A percentile compares a stretch with the other conserved stretches of the same genome.
Evolutionary conservation across 1,140 invertebrate genomes (phyloP).

Genomic region (Hycleus phaleratus): DNA sequence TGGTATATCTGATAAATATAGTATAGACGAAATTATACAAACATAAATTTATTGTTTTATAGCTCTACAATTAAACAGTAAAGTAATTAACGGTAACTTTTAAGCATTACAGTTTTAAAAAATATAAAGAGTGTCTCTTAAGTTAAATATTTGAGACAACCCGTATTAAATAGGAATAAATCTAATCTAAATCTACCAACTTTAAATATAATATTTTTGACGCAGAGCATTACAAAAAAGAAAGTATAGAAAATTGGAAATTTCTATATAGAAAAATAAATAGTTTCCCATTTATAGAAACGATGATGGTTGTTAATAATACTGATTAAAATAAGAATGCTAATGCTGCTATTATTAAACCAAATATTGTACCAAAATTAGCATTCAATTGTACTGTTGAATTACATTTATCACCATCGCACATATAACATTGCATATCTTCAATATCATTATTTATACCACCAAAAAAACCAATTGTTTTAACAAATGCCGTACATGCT

Average conservation of each 20-base stretch:
- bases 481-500: constrained; percentile 34
- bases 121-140: too few relatives aligned
- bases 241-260: too few relatives aligned
- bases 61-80: background rate
- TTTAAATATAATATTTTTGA: too few relatives aligned
- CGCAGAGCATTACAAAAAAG: too few relatives aligned
- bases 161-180: too few relatives aligned
- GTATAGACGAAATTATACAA: background rate
- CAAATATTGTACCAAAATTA: constrained; percentile 17
- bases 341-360: constrained; percentile 34
- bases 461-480: constrained; percentile 29
- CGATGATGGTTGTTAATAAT: too few relatives aligned
- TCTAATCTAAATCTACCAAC: too few relatives aligned
- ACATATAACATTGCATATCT: constrained; percentile 27
- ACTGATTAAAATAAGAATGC: constrained; percentile 36
- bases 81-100: background rate
- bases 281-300: too few relatives aligned
- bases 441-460: constrained; percentile 6
- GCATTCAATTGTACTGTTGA: constrained; percentile 26
- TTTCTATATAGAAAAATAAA: too few relatives aligned
- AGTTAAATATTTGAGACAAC: too few relatives aligned
- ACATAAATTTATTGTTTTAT: background rate
- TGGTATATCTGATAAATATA: too few relatives aligned
- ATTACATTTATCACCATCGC: constrained; percentile 33
- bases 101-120: background rate